Base-by-base conservation (phyloP, 2,888 invertebrate species). In the Caenorhabditis virilis region DNA sequence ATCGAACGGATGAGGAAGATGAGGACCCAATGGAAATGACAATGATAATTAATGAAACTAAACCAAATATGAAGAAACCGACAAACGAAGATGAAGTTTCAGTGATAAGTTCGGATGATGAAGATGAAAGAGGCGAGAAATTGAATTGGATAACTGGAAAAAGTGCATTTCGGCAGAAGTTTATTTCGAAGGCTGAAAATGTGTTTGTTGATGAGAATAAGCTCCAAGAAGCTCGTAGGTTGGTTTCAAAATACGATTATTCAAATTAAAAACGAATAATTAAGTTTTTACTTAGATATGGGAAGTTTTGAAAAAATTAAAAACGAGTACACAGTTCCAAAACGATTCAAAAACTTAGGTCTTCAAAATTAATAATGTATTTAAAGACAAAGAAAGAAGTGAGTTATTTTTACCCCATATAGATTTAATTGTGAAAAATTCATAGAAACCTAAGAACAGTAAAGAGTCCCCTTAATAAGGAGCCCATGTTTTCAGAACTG, bases 1-100 rank as follows among this genome's bases (percentile, higher is more conserved):
- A 55, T 6, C 38, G 7, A 36, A 13, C 23, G 35, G 43, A 39
- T 16, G 30, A 42, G 20, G 54, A 56, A 20, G 55, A 49, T 6
- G 38, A 49, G 5, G 47, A 42, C 15, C 30, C 43, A 18, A 35
- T 30, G 18, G 26, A 49, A 39, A 45, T 33, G 49, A 55, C 30
- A 36, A 23, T 23, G 39, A 30, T n/a, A 3, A 26, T 33, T 35
- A 48, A 55, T 1, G 22, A 41, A 13, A 7, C 20, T 43, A 25
- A 9, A 15, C n/a, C n/a, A 11, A 47, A 16, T 5, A 26, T 26
- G 43, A 43, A 15, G 7, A 43, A 26, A 26, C 5, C 23, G 43
- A 43, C 5, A 15, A n/a, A n/a, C n/a, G 18, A 43, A 22, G 15
- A 43, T 6, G 15, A 15, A 26, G 18, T 43, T 20, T 11, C 23